phyloP scores from a whole-genome alignment of 2,113 vertebrate genomes.

The Coregonus clupeaformis region DNA sequence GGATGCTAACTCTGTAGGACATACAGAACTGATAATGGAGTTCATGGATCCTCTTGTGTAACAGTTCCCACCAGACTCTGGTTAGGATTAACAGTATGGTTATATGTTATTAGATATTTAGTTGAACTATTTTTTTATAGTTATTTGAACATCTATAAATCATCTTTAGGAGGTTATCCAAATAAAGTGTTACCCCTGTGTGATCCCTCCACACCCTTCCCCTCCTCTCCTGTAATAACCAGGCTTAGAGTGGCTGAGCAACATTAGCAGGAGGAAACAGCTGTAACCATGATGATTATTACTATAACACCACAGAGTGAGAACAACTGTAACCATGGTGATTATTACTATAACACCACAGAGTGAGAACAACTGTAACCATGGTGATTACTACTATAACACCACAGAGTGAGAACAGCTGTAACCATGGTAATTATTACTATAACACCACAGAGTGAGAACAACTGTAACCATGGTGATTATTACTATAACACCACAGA shows the following conservation, averaged over 20 bases:
- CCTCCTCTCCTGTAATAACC: conserved; percentile 73
- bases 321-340: conserved; percentile 76
- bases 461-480: conserved; percentile 77
- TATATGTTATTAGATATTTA: too few species aligned
- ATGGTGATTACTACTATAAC: conserved; percentile 52
- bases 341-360: conserved; percentile 72
- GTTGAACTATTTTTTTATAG: too few species aligned
- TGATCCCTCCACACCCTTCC: conserved; percentile 57
- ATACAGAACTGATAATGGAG: too few species aligned
- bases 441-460: conserved; percentile 37
- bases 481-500: conserved; percentile 57
- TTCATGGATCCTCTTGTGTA: too few species aligned
- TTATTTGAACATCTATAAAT: too few species aligned
- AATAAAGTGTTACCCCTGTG: conserved; percentile 56
- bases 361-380: conserved; percentile 61
- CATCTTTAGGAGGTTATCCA: conserved; percentile 44
- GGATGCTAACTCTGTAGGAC: conserved; percentile 59
- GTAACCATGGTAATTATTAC: conserved; percentile 74
- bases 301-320: conserved; percentile 65
- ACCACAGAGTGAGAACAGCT: conserved; percentile 64
- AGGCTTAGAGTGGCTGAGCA: conserved; percentile 70
- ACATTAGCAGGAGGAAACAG: conserved; percentile 76
- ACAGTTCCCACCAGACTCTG: too few species aligned
- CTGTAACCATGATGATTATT: conserved; percentile 77
- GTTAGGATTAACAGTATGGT: too few species aligned